Evolutionary conservation across 1,140 invertebrate genomes (phyloP).

Genomic region (Araneus ventricosus): DNA sequence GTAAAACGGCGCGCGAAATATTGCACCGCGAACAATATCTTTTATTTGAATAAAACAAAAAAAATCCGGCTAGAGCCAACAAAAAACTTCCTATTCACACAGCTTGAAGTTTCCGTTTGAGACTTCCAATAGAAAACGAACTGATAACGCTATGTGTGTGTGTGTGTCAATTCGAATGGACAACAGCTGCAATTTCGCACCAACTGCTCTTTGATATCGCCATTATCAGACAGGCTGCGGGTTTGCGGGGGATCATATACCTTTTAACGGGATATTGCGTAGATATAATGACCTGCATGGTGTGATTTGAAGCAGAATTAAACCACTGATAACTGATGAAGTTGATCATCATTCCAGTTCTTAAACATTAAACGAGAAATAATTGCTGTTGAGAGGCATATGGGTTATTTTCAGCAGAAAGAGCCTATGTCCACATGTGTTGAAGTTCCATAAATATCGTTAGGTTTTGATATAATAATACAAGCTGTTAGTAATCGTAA

Average conservation of each 20-base stretch:
- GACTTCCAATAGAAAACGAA: neutral
- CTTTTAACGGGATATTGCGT: neutral
- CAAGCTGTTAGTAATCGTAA: no score
- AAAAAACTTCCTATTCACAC: neutral
- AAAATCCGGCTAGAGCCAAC: neutral
- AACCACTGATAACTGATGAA: neutral
- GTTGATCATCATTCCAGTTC: neutral
- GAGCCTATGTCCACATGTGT: no score
- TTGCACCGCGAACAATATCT: neutral
- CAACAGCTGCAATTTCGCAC: slow-evolving; percentile 39
- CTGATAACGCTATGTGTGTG: slow-evolving; percentile 20
- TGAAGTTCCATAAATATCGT: no score
- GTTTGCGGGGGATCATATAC: slow-evolving; percentile 12
- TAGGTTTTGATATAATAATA: no score
- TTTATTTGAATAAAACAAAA: neutral
- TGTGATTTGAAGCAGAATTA: neutral
- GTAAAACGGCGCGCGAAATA: neutral
- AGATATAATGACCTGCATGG: neutral
- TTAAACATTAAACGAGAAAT: no score
- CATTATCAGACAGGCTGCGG: neutral
- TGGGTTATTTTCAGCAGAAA: no score
- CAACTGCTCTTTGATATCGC: slow-evolving; percentile 20
- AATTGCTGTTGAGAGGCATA: no score
- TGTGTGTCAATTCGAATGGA: neutral
- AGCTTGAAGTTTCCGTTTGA: slow-evolving; percentile 33